A percentile compares a stretch with the other conserved stretches of the same genome.
Conservation (phyloP, 1,140 invertebrate species). For the Tetramorium simillimum region DNA sequence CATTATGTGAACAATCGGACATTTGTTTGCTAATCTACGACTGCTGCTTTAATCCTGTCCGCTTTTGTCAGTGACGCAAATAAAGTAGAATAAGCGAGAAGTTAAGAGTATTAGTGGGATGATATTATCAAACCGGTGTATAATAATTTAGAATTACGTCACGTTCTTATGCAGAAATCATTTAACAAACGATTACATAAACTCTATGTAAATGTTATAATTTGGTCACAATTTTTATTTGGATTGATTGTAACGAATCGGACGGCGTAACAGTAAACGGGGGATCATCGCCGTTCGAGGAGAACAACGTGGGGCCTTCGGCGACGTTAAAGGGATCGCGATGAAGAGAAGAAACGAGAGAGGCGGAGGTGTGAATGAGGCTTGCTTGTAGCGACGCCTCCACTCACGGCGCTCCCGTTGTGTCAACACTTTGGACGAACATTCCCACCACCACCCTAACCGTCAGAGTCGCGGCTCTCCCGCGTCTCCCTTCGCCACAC, state of each 20-base stretch:
- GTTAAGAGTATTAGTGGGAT: not conserved
- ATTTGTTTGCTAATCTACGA: conserved; percentile 53
- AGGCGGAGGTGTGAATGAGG: conserved; percentile 81
- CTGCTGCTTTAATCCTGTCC: conserved; percentile 34
- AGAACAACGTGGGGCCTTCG: conserved; percentile 10
- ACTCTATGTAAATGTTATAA: not conserved
- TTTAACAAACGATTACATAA: not conserved
- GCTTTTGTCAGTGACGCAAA: conserved; percentile 17
- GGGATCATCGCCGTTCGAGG: conserved; percentile 1
- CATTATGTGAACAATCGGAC: conserved; percentile 49
- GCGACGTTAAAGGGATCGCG: conserved; percentile 54
- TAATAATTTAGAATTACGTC: not conserved
- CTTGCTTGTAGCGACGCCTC: conserved; percentile 75
- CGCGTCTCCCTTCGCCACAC: conserved; percentile 30
- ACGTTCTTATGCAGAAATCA: not conserved
- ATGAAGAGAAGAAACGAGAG: conserved; percentile 65
- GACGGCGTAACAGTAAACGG: not conserved
- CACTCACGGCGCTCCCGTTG: conserved; percentile 72
- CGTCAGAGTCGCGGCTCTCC: conserved; percentile 42
- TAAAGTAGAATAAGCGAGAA: conserved; percentile 21
- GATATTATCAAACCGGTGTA: not conserved
- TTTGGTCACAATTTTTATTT: not conserved
- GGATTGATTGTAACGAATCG: not conserved
- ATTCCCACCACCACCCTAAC: conserved; percentile 68
- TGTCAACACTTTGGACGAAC: conserved; percentile 79